Evolutionary conservation across 2,888 invertebrate genomes (phyloP), one percentile per base, ranked within the genome.

Genomic region (Pseudococcus longispinus): DNA sequence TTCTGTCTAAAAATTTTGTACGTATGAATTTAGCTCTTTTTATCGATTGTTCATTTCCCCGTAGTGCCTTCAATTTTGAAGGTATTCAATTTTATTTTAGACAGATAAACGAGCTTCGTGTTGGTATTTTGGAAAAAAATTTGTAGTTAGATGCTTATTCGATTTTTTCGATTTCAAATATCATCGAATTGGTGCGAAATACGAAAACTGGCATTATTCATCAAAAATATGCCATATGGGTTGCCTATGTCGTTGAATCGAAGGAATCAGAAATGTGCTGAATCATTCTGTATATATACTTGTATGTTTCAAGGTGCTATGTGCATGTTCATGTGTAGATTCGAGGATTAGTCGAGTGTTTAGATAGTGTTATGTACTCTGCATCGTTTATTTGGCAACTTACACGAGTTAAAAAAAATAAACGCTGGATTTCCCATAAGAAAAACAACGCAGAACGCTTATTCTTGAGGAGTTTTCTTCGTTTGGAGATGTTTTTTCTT

Each of bases 371-470:
- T n/a, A 26, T 13, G 11, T 65, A 65, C 2, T 26, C 26, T 26
- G 15, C 26, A 8, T 65, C 26, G 23, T 65, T 65, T 26, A 26
- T 11, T 65, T 65, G 23, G 11, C 26, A 26, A 26, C 65, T 9
- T 26, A 65, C 65, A 26, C 26, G 26, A 1, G 8, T 26, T 29
- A 18, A 80, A 80, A 42, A n/a, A 37, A 42, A 80, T 11, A 65
- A 29, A 29, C 29, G 29, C 4, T 18, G 77, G 20, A n/a, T n/a
- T 80, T 80, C 77, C 77, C 77, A 80, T 80, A 80, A 80, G 77
- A 80, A 80, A 80, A 80, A 80, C 77, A 80, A 80, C 77, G 42
- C 37, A 80, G n/a, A n/a, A 80, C 77, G 77, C 42, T 80, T 23
- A 80, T 20, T 80, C 29, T 60, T 9, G 60, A 60, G 23, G 42